Evolutionary conservation across 2,797 vertebrate genomes (phyloP), one percentile per base, ranked within the genome.

Genomic region (Phoeniculus purpureus): DNA sequence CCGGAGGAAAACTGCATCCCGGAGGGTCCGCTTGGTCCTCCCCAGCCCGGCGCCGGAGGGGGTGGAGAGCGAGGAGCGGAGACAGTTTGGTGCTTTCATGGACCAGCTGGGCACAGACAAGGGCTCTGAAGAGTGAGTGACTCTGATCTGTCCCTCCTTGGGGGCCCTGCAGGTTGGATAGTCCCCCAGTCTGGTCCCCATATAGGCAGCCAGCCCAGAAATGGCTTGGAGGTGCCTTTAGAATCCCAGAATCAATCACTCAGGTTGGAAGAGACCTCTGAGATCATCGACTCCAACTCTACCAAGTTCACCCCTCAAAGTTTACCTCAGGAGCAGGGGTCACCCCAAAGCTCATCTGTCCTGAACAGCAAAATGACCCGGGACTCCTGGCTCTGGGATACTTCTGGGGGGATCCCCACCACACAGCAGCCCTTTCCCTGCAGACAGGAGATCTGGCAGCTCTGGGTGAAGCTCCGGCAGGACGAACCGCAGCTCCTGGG

Each of bases 381-480:
- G 43, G 48, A 9, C 9, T 26, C 29, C 48, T 1, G 18, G 32
- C 50, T 9, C 37, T 37, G 37, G 37, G 37, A 37, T 12, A 37
- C 12, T 1, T 9, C 8, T 15, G 52, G 12, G 59, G 21, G 11
- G 18, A 2, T 66, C 70, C 54, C 73, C 19, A n/a, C 12, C 23
- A 31, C 12, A 5, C 27, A 29, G 4, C 12, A 3, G 8, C 10
- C 29, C 22, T 34, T 14, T 79, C 43, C 52, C 29, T 48, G 71
- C 78, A 98, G 98, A 29, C 89, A 96, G 7, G 97, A 98, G 92
- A 87, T 97, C 72, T 97, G 97, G 98, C 96, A 96, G 80, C 96
- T 98, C 5, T 98, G 98, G 98, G 34, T 83, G 62, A 96, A 95
- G 52, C 96, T 98, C 54, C 84, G 85, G 47, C 94, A 95, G 43